A percentile compares a stretch with the other conserved stretches of the same genome.
These are phyloP conservation scores for Charaxes varanes DNA, from an alignment of 1,140 invertebrate genomes.

Conservation along the genomic window DNA sequence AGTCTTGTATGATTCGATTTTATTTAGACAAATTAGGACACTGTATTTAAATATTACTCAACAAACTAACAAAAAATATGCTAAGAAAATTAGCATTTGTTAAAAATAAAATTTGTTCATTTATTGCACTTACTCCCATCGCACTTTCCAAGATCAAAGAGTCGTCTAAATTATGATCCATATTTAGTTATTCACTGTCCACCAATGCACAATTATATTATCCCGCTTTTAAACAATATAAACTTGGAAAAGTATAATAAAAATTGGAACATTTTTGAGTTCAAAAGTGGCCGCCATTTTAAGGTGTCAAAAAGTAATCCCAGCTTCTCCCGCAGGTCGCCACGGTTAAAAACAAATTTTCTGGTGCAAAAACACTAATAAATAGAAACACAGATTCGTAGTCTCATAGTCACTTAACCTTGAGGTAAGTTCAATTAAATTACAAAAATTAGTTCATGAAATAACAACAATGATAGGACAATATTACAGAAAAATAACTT, in stretches of 20 bases:
- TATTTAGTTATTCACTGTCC: slow-evolving; percentile 16
- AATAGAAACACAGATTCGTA: background rate
- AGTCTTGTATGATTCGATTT: too few species aligned
- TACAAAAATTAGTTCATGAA: background rate
- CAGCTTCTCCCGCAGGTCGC: slow-evolving; percentile 42
- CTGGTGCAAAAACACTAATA: slow-evolving; percentile 23
- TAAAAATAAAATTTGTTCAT: background rate
- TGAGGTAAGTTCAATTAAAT: background rate
- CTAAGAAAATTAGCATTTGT: too few species aligned
- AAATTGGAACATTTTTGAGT: slow-evolving; percentile 44
- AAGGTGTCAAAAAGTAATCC: slow-evolving; percentile 55
- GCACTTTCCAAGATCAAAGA: slow-evolving; percentile 53
- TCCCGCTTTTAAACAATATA: slow-evolving; percentile 1
- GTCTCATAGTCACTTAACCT: background rate
- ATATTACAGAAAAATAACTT: slow-evolving; percentile 12
- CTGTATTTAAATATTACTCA: too few species aligned
- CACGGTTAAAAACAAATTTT: slow-evolving; percentile 70
- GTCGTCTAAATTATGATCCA: slow-evolving; percentile 64
- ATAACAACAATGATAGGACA: slow-evolving; percentile 2
- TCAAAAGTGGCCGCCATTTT: slow-evolving; percentile 71
- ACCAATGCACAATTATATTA: slow-evolving; percentile 3
- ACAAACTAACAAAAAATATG: slow-evolving; percentile 10
- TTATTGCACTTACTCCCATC: slow-evolving; percentile 44
- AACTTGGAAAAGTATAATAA: slow-evolving; percentile 18
- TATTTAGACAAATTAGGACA: too few species aligned